Percentiles rank a stretch among this genome's conserved stretches.
phyloP scores from a whole-genome alignment of 2,797 vertebrate genomes.

The Hemitrygon akajei region DNA sequence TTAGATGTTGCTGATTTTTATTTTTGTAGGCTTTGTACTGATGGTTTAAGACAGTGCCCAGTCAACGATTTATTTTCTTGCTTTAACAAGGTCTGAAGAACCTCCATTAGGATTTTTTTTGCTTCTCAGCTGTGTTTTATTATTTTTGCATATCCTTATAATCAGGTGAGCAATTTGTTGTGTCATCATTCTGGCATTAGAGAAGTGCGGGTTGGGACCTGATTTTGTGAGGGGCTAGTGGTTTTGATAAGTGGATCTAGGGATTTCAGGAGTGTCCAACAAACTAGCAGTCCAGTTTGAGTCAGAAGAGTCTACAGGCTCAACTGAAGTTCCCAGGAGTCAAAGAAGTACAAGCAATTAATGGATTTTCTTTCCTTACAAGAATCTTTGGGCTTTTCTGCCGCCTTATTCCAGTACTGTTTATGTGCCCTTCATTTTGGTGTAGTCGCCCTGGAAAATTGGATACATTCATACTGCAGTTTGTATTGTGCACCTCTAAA shows the following conservation, averaged over 20 bases:
- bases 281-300: background rate
- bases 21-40: background rate
- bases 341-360: background rate
- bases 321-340: background rate
- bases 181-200: background rate
- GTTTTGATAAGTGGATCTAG: too few species aligned
- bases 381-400: background rate
- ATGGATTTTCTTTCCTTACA: background rate
- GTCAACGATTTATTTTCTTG: background rate
- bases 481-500: background rate
- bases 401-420: background rate
- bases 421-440: background rate
- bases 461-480: background rate
- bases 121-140: background rate
- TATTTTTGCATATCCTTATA: background rate
- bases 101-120: background rate
- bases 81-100: background rate
- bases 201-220: too few species aligned
- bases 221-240: background rate
- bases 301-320: background rate
- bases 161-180: background rate
- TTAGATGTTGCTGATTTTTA: background rate
- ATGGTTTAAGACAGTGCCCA: background rate
- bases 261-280: background rate
- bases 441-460: background rate